Base-by-base conservation (phyloP, 2,797 vertebrate species). In the Anguilla anguilla region DNA sequence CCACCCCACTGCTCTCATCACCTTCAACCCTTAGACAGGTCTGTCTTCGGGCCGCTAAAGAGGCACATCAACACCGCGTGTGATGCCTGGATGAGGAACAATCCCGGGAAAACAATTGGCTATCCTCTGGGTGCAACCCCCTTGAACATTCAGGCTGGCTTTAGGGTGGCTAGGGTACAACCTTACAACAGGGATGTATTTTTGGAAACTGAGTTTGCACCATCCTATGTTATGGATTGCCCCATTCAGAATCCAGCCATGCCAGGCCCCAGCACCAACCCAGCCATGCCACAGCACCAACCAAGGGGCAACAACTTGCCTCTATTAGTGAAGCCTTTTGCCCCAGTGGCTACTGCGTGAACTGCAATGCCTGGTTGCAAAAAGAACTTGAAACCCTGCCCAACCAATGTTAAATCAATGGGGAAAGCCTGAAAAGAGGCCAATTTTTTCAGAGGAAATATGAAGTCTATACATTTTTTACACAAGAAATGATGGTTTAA, bases 11-110 rank as follows among this genome's bases (percentile, higher is more conserved):
- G 67, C 86, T 22, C 83, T 87, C 57, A 55, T 53, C 5, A 31
- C 17, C 49, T 82, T 2, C 86, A 89, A 17, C 55, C 86, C 4
- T 64, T 85, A 0, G 87, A 85, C 57, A 83, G 46, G 25, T 53
- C 6, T 9, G 59, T 90, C 1, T 90, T 81, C 55, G 87, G 86
- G n/a, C 69, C 85, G 5, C 13, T 87, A 6, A 89, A 83, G 22
- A 86, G 22, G 55, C 51, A 84, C 0, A 25, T 86, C n/a, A 88
- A 86, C 22, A 22, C 74, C 5, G 77, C 61, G 2, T 72, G 17
- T 87, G 86, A 85, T 31, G 25, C 57, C 15, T 90, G 87, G 86
- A 90, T 90, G 72, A 53, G n/a, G 11, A 87, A 19, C 22, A 51
- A 86, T n/a, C 89, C 86, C 11, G 72, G 86, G 0, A 90, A 82